A percentile compares a stretch with the other conserved stretches of the same genome.
These are phyloP conservation scores for Strigamia crassipes DNA, from an alignment of 2,888 invertebrate species.

Conservation along the genomic window DNA sequence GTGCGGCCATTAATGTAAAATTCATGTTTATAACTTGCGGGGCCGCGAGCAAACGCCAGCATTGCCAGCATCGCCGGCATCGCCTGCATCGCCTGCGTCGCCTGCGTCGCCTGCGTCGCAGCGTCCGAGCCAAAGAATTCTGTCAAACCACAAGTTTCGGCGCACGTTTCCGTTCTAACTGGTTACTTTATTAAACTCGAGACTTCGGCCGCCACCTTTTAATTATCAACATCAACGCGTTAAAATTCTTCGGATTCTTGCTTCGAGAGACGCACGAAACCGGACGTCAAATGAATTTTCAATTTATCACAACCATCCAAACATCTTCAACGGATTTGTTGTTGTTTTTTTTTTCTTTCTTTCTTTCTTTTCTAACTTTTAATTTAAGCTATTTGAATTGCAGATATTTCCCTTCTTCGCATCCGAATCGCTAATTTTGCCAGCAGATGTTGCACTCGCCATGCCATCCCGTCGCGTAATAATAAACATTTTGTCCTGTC, in stretches of 20 bases:
- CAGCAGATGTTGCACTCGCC: no score
- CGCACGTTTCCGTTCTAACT: neutral
- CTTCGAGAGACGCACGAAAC: neutral
- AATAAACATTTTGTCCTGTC: no score
- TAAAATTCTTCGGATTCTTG: neutral
- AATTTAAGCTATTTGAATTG: no score
- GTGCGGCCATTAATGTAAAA: constrained; percentile 23
- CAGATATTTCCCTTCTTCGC: no score
- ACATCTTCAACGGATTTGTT: no score
- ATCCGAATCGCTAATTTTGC: no score
- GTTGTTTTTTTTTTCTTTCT: no score
- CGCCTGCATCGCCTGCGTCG: neutral
- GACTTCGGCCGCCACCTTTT: neutral
- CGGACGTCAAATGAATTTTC: neutral
- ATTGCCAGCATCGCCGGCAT: neutral
- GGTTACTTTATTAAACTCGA: neutral
- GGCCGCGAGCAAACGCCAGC: neutral
- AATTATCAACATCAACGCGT: constrained; percentile 1
- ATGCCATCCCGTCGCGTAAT: no score
- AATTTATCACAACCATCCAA: neutral
- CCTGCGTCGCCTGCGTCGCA: neutral
- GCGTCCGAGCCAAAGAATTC: neutral
- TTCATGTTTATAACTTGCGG: neutral
- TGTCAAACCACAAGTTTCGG: neutral
- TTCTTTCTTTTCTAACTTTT: no score